Evolutionary conservation across 2,797 vertebrate genomes (phyloP), one percentile per base, ranked within the genome.

Genomic region (Enteromius fasciolatus): DNA sequence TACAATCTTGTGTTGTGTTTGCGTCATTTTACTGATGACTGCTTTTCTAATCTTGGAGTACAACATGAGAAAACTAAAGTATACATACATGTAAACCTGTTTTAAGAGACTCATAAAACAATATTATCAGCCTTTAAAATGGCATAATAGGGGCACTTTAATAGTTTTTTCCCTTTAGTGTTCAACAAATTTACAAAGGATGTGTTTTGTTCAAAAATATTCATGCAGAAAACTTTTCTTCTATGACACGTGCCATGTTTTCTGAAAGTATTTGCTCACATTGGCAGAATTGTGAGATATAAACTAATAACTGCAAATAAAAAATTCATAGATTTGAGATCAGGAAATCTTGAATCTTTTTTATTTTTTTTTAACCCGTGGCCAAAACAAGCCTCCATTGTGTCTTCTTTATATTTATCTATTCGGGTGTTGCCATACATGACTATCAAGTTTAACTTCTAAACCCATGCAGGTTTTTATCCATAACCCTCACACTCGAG

Each of bases 401-500:
- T 12, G 11, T 72, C 18, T 52, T 33, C 18, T 52, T 4, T 18
- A n/a, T 46, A 64, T 12, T 67, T 28, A 41, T 44, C 5, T 33
- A 63, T 63, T 61, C 7, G 59, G 11, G 36, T 66, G 25, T 81
- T 36, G 23, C 3, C 9, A 73, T 28, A 63, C 5, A 36, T 17
- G 23, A 39, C 31, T 6, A 61, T 57, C 4, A 10, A 28, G 1
- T 74, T 39, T 75, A 69, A 69, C 50, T 48, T 83, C 14, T 78
- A 20, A 78, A 59, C 67, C 76, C 48, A 41, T 72, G 5, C 54
- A 88, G 98, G 97, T 99, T 88, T 99, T 99, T 88, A 98, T 99
- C 89, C 98, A 99, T 76, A 99, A 98, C 84, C 98, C 98, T 85
- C 97, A 99, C 61, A 90, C 89, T 12, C 96, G 96, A 72, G 93